Base-by-base conservation (phyloP, 2,797 vertebrate genomes). In the Semaprochilodus insignis region DNA sequence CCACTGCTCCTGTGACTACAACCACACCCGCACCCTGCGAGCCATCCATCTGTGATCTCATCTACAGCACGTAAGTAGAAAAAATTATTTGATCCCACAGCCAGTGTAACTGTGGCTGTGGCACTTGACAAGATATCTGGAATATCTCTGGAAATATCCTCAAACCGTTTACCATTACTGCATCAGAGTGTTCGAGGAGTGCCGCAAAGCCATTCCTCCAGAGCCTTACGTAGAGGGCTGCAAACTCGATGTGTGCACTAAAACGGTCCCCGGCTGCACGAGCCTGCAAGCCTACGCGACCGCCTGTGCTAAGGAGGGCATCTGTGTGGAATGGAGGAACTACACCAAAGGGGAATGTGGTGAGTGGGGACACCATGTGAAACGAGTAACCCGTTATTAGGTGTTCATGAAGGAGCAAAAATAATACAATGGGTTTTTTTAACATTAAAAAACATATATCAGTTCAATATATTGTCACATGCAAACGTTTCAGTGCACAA, bases 311-410 rank as follows among this genome's bases (percentile, higher is more conserved):
- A 60, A 66, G 11, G 85, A 75, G 25, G 95, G 94, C 44, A n/a
- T 91, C 4, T 97, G 96, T 51, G 76, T 91, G 0, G 78, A 94
- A 85, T 97, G 96, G 96, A 95, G 96, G 62, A 91, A 80, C 0
- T 83, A 89, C 21, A 95, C 95, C 0, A 4, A 83, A 0, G 96
- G 95, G 44, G 85, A 89, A 71, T 96, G 96, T 25, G 88, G 96
- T 96, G 77, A 94, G 93, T 34, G 19, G 27, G 31, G 5, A 25
- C 4, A 2, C 1, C 6, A 6, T 44, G 25, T 40, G 34, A 65
- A 34, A 31, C 40, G 31, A 21, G 36, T 11, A n/a, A 44, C 21
- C 1, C 16, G 7, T 44, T 40, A 21, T 69, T 36, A 36, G 36
- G 36, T 36, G 2, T 36, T 2, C 2, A 36, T 36, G 6, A 36